Base-by-base conservation (phyloP, 2,888 invertebrate genomes). In the Altica lythri region DNA sequence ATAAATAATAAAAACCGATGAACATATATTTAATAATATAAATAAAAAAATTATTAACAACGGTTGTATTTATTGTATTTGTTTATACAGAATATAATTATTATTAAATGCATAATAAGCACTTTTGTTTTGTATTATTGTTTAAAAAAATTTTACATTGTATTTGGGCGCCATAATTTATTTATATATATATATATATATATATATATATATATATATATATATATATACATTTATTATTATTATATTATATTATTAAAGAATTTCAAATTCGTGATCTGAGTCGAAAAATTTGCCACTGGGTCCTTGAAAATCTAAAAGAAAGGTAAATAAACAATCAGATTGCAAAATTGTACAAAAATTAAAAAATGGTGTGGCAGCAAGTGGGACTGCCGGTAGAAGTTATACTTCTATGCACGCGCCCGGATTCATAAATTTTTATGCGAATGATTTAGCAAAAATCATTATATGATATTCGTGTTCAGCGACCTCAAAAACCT, bases 221-320 rank as follows among this genome's bases (percentile, higher is more conserved):
- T n/a, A n/a, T n/a, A n/a, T n/a, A n/a, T n/a, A n/a, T n/a, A n/a
- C n/a, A n/a, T n/a, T n/a, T n/a, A n/a, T 29, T n/a, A n/a, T n/a
- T n/a, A n/a, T n/a, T n/a, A n/a, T n/a, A n/a, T n/a, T n/a, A n/a
- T 27, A 40, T 42, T 10, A 44, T 55, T 85, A 88, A 72, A 91
- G 83, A 68, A 91, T 84, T 78, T 91, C 91, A 72, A 90, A 91
- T 70, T 90, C 91, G 63, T 89, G 88, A 68, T 91, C 91, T 2
- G 90, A 90, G 67, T 89, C 87, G 68, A 86, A 68, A 60, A 83
- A 83, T 68, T 83, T 78, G 57, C 83, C 83, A 29, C 44, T 50
- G 37, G 83, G 75, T 57, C 82, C 80, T 74, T 84, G 84, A 64
- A 83, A 81, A 72, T 83, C 85, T 81, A 81, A 22, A 61, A 59